Conservation (phyloP, 1,140 invertebrate genomes). For the Gyrodactylus bullatarudis region DNA sequence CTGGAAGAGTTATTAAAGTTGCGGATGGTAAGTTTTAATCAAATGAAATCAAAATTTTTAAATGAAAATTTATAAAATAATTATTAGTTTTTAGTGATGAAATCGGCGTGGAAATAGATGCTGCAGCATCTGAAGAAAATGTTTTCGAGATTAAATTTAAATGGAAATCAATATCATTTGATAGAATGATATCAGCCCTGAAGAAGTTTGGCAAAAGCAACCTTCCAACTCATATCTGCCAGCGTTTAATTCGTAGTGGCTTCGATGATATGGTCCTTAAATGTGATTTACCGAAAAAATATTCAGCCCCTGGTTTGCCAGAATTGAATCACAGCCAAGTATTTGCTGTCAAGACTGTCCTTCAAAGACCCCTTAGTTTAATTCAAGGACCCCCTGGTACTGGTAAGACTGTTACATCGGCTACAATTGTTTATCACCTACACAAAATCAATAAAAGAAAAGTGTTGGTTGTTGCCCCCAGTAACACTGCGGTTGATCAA, state of each 20-base stretch:
- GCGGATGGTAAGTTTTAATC: neutral
- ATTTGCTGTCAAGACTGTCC: conserved; percentile 88
- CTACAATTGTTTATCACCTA: conserved; percentile 88
- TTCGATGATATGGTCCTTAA: conserved; percentile 54
- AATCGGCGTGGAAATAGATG: conserved; percentile 76
- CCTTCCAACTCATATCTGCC: conserved; percentile 86
- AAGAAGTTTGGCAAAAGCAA: conserved; percentile 80
- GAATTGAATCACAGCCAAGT: conserved; percentile 86
- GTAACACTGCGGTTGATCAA: conserved; percentile 94
- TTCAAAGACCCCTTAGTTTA: conserved; percentile 69
- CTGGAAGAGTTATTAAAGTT: neutral
- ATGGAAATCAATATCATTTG: conserved; percentile 96
- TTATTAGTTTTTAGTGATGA: conserved; percentile 57
- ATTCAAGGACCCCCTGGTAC: conserved; percentile 62
- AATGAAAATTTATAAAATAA: neutral
- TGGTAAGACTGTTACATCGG: conserved; percentile 93
- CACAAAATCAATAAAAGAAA: conserved; percentile 61
- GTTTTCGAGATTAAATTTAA: conserved; percentile 92
- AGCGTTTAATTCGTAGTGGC: conserved; percentile 70
- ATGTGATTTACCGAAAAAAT: conserved; percentile 63
- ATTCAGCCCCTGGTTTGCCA: conserved; percentile 74
- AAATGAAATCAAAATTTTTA: neutral
- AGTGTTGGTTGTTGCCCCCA: conserved; percentile 83
- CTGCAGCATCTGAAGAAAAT: conserved; percentile 32
- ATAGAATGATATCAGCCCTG: conserved; percentile 77